A percentile compares a stretch with the other conserved stretches of the same genome.
Conservation (phyloP, 2,113 vertebrate species). For the Ptychochromis oligacanthus region DNA sequence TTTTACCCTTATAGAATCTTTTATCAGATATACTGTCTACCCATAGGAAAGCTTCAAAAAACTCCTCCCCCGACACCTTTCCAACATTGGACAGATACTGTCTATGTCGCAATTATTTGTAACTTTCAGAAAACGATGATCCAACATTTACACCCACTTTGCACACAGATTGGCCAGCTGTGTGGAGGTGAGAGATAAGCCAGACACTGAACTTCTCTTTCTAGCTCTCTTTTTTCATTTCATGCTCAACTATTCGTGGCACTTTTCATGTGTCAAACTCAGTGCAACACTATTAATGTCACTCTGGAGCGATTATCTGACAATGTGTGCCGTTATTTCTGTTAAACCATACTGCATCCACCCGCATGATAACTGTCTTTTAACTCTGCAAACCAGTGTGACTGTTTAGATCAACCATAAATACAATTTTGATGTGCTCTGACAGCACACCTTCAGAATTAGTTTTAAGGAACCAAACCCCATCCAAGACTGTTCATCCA, state of each 20-base stretch:
- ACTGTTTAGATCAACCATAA: constrained; percentile 2
- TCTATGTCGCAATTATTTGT: not conserved
- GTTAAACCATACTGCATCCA: not conserved
- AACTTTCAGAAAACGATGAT: not conserved
- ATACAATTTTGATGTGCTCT: not conserved
- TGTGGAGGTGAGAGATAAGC: not conserved
- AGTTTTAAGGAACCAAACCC: not conserved
- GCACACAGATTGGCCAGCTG: not conserved
- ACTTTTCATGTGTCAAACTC: not conserved
- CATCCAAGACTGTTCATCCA: not conserved
- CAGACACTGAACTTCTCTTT: not conserved
- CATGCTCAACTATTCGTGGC: not conserved
- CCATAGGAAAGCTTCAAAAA: not conserved
- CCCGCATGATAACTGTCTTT: not conserved
- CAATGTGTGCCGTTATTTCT: not conserved
- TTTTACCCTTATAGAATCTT: not conserved
- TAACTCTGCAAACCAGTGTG: not conserved
- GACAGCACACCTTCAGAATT: not conserved
- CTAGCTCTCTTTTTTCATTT: not conserved
- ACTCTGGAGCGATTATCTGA: not conserved
- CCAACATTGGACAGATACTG: not conserved
- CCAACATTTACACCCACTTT: not conserved
- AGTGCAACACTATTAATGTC: not conserved
- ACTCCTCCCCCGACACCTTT: not conserved
- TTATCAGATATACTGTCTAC: not conserved